Conservation (phyloP, 2,113 vertebrate genomes). For the Serilophus lunatus region DNA sequence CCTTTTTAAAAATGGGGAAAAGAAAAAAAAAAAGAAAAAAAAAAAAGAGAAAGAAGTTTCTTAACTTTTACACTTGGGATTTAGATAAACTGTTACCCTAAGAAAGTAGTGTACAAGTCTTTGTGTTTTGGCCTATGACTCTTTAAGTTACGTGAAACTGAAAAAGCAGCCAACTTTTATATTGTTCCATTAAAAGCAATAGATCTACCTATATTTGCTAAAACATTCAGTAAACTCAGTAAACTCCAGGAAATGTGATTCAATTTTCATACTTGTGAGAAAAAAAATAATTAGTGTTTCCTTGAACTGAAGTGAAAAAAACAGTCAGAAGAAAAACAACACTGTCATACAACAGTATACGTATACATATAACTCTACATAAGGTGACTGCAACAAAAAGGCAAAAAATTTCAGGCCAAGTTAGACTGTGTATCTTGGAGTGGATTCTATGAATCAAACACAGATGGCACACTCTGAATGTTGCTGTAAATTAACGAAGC, state of each 20-base stretch:
- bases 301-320: background rate
- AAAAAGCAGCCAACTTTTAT: background rate
- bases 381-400: background rate
- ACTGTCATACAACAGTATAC: fast-evolving
- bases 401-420: background rate
- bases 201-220: background rate
- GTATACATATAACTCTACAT: no score
- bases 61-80: background rate
- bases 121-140: background rate
- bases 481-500: background rate
- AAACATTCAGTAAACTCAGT: background rate
- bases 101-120: background rate
- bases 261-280: background rate
- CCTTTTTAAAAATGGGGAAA: background rate
- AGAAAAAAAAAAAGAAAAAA: background rate
- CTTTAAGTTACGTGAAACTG: background rate
- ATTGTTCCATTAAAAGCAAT: background rate
- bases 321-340: background rate
- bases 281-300: background rate
- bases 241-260: background rate
- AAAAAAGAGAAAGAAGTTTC: background rate
- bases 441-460: background rate
- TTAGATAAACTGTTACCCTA: background rate
- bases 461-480: background rate
- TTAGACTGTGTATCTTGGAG: background rate